Conservation (phyloP, 2,797 vertebrate genomes). For the Eulemur coronatus region DNA sequence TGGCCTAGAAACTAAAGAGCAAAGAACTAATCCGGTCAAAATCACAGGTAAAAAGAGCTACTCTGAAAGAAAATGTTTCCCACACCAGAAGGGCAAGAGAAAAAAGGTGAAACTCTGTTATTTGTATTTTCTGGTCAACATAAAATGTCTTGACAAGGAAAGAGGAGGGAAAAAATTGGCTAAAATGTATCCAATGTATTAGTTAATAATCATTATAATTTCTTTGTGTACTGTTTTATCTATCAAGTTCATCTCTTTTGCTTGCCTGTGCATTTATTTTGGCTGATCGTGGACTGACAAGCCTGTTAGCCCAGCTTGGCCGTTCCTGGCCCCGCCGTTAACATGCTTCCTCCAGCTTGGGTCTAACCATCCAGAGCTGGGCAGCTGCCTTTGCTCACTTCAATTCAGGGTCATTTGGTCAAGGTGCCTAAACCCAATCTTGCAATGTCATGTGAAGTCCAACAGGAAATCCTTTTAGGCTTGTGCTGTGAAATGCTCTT, state of each 20-base stretch:
- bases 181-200: slow-evolving; percentile 1
- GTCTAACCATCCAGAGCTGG: neutral
- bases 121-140: neutral
- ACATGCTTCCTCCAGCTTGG: neutral
- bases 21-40: neutral
- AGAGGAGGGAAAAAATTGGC: neutral
- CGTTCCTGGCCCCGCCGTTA: neutral
- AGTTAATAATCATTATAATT: neutral
- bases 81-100: neutral
- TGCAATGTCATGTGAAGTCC: neutral
- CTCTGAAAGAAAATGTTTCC: neutral
- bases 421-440: neutral
- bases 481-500: neutral
- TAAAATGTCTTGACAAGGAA: neutral
- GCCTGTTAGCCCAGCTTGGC: neutral
- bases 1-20: neutral
- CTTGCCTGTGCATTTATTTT: neutral
- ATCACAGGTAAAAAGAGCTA: neutral
- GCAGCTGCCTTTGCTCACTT: neutral
- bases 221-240: neutral
- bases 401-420: neutral
- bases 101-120: neutral
- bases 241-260: neutral
- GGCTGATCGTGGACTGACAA: neutral
- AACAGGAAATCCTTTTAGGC: neutral